Conservation (phyloP, 1,140 invertebrate species). For the Portunus trituberculatus region DNA sequence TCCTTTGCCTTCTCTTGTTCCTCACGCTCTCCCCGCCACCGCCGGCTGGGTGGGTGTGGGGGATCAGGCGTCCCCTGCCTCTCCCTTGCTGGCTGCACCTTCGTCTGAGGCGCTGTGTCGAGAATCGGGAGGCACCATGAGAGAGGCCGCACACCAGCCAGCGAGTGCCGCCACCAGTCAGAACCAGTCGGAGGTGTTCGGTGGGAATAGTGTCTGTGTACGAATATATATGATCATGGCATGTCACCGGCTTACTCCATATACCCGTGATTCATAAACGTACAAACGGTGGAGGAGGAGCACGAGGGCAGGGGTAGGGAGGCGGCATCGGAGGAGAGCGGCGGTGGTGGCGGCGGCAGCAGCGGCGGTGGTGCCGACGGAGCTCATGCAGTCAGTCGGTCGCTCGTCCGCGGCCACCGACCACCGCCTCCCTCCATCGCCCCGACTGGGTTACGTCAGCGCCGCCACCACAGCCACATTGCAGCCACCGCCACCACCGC, state of each 20-base stretch:
- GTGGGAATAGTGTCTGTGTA: background rate
- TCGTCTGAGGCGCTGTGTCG: background rate
- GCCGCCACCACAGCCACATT: background rate
- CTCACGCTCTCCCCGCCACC: background rate
- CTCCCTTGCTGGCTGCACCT: background rate
- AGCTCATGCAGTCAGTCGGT: conserved; percentile 27
- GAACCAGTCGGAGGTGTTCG: background rate
- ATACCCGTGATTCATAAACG: background rate
- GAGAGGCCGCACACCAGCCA: background rate
- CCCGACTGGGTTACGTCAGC: conserved; percentile 42
- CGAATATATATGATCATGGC: background rate
- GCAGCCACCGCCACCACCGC: background rate
- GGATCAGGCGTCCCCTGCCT: background rate
- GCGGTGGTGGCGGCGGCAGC: conserved; percentile 42
- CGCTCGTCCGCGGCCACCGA: conserved; percentile 33
- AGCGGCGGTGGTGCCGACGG: background rate
- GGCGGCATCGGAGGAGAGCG: background rate
- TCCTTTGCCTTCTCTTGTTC: conserved; percentile 4
- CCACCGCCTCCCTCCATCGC: conserved; percentile 1
- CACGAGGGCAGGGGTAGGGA: background rate
- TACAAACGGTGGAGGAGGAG: background rate
- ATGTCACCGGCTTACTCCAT: background rate
- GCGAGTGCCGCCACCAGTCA: background rate
- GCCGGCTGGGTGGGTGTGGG: background rate
- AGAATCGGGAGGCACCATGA: background rate